These are phyloP conservation scores for Drosophila kohkoa DNA, from an alignment of 1,140 invertebrate genomes.

Conservation along the genomic window DNA sequence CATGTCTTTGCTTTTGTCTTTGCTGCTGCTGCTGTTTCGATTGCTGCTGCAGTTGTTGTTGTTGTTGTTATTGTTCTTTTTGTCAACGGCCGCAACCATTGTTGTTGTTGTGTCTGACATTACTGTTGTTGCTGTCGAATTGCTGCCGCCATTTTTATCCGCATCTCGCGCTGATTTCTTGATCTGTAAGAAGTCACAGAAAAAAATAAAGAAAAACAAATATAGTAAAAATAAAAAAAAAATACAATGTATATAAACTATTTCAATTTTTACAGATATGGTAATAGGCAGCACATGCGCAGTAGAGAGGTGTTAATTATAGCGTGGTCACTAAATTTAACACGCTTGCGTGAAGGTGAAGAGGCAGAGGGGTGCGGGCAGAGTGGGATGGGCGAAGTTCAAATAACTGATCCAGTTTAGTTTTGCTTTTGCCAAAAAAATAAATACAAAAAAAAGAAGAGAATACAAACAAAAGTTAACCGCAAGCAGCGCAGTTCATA, in stretches of 20 bases:
- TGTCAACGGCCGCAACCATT: constrained; percentile 40
- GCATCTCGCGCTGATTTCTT: constrained; percentile 67
- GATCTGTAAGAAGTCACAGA: constrained; percentile 49
- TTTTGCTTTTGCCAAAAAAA: constrained; percentile 20
- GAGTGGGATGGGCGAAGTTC: not conserved
- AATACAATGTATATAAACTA: constrained; percentile 6
- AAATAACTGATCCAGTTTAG: constrained; percentile 56
- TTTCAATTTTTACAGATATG: constrained; percentile 47
- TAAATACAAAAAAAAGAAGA: not conserved
- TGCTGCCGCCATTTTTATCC: constrained; percentile 45
- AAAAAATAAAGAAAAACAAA: constrained; percentile 8
- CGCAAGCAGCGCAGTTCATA: constrained; percentile 15
- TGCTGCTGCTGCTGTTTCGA: constrained; percentile 32
- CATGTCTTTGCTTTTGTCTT: constrained; percentile 66
- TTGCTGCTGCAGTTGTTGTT: constrained; percentile 51
- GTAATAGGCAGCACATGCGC: constrained; percentile 63
- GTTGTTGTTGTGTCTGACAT: constrained; percentile 33
- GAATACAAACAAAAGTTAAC: not conserved
- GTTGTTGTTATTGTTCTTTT: constrained; percentile 58
- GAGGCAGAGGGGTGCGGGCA: not conserved
- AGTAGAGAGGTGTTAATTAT: constrained; percentile 72
- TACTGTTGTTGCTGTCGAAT: constrained; percentile 39
- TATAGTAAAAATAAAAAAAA: not conserved
- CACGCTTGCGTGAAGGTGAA: not conserved
- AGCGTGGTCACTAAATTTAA: constrained; percentile 55